Conservation (phyloP, 2,797 vertebrate species). For the Podargus strigoides region DNA sequence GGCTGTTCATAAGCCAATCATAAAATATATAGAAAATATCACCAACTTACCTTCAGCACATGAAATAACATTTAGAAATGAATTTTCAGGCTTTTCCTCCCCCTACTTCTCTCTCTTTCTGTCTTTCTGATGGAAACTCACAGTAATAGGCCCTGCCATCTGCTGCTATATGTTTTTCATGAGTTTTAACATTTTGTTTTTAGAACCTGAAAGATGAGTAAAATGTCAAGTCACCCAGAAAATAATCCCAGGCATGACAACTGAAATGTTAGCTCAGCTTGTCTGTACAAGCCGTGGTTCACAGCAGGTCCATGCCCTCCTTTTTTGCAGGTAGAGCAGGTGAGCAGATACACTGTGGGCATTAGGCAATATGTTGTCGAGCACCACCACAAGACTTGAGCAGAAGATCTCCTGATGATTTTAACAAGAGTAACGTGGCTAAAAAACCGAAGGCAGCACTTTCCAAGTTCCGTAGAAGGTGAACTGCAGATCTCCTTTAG, state of each 20-base stretch:
- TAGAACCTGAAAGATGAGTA: slow-evolving; percentile 68
- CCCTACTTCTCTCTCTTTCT: not conserved
- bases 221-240: slow-evolving; percentile 68
- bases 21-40: not conserved
- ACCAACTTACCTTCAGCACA: slow-evolving; percentile 15
- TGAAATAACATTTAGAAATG: slow-evolving; percentile 42
- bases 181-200: slow-evolving; percentile 69
- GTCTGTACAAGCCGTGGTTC: slow-evolving; percentile 15
- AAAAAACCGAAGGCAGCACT: not conserved
- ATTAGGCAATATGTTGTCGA: not conserved
- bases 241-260: slow-evolving; percentile 62
- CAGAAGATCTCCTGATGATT: not conserved
- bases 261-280: slow-evolving; percentile 58
- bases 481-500: not conserved
- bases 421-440: not conserved
- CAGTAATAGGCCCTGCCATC: slow-evolving; percentile 59
- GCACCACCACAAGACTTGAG: not conserved
- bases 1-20: not conserved
- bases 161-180: slow-evolving; percentile 65
- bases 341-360: not conserved
- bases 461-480: not conserved
- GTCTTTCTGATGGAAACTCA: slow-evolving; percentile 15
- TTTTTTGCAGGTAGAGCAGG: not conserved
- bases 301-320: not conserved
- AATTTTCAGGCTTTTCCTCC: slow-evolving; percentile 13